Base-by-base conservation (phyloP, 1,140 invertebrate genomes). In the Carcinoscorpius rotundicauda region DNA sequence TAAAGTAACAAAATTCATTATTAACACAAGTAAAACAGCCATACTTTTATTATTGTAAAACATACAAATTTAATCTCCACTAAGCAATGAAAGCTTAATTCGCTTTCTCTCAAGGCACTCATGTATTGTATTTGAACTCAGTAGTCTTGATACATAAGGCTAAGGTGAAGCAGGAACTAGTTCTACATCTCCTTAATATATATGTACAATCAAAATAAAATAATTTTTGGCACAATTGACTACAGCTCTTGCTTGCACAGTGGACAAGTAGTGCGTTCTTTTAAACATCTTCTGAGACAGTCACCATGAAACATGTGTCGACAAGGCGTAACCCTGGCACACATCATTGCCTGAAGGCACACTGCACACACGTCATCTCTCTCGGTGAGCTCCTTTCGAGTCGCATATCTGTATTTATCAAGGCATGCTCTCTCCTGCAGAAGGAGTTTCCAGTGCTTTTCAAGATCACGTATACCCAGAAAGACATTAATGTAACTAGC, bases 321-420 rank as follows among this genome's bases (percentile, higher is more conserved):
- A 72, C 87, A 89, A 2, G 86, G 86, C 3, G 87, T 89, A 2
- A 87, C 80, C 10, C 86, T 77, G 0, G 86, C 86, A 49, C 72
- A 67, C 59, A 77, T 80, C 86, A 88, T 87, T 3, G 75, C 71
- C 65, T 81, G 83, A 6, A 89, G 77, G 71, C 87, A 89, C 10
- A 89, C 85, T 3, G 86, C 84, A 74, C 87, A 89, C 3, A 88
- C 84, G 71, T 89, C 87, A 68, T 88, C 86, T 62, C 85, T 81
- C 52, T 80, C 81, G 4, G 79, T 76, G 11, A 88, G 78, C 71
- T 88, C 87, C 8, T 84, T 81, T 3, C 69, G 52, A 1, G 82
- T 85, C 3, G 86, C 87, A 52, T 81, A 78, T 55, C 86, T 75
- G 70, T 85, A 89, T 63, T 80, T 80, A 48, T 80, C 79, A 51